Evolutionary conservation across 2,113 vertebrate genomes (phyloP), one percentile per base, ranked within the genome.

Genomic region (Gopherus evgoodei): DNA sequence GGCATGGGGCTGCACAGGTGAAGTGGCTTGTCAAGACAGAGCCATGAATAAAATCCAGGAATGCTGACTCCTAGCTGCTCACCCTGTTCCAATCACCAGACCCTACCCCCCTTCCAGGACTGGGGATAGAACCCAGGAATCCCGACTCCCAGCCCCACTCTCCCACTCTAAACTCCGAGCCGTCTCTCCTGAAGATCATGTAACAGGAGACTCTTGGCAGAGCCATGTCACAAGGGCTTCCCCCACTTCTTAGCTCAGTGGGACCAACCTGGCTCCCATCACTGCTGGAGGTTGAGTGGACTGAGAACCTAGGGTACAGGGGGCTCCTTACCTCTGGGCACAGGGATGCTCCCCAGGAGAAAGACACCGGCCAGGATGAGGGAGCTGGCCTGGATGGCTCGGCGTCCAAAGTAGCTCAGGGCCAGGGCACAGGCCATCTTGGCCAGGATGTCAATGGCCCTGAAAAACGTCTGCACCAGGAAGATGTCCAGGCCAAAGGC

Each of bases 401-500:
- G 62, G 8, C 98, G 98, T 83, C 98, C 98, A 81, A 90, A 97
- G 35, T 84, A 91, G 90, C 90, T 97, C 54, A 98, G 97, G 79
- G 98, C 98, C 96, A 98, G 96, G 69, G 98, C 93, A 49, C 93
- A 91, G 84, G 97, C 95, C 9, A 97, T 96, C 83, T 98, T 98
- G 4, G 96, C 97, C 0, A 98, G 98, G 94, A 98, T 96, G 95
- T 99, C 98, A 2, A 97, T 95, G 16, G 94, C 87, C 9, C 98
- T 98, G 0, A 98, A 94, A 94, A 98, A 96, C 75, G 94, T 35
- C 92, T 98, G 98, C 8, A 98, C 98, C 93, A 99, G 96, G 95
- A 98, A 98, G 96, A 98, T 95, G 94, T 98, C 97, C 93, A 97
- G 97, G 29, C 97, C 98, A 54, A 98, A 97, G 93, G 98, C 96